phyloP scores from a whole-genome alignment of 2,113 vertebrate genomes.

The Dasyurus viverrinus region DNA sequence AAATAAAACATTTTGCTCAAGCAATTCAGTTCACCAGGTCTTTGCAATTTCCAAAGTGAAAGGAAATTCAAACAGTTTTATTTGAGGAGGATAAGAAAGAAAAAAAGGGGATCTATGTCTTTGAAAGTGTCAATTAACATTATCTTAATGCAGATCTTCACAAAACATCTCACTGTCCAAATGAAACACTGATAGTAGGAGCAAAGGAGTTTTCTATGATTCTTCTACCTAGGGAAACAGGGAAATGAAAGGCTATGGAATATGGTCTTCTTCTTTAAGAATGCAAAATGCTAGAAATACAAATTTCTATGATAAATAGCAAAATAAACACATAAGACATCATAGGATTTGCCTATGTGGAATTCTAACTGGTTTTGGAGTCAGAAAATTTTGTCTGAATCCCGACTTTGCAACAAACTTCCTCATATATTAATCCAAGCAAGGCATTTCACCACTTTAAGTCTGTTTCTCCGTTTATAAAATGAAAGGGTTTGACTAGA shows the following conservation, averaged over 20 bases:
- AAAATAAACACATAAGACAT: neutral
- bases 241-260: neutral
- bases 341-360: neutral
- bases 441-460: neutral
- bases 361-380: neutral
- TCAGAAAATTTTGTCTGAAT: neutral
- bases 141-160: neutral
- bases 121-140: neutral
- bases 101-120: neutral
- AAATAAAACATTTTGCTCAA: conserved; percentile 65
- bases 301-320: neutral
- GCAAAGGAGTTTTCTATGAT: neutral
- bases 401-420: neutral
- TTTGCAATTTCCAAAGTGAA: conserved; percentile 25
- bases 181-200: neutral
- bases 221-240: neutral
- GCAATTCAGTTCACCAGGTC: conserved; percentile 39
- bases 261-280: neutral
- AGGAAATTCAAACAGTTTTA: conserved; percentile 25
- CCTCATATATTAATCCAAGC: neutral
- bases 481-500: neutral
- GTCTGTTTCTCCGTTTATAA: neutral
- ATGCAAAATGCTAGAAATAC: neutral
- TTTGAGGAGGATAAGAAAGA: neutral
- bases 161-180: neutral